Percentiles rank a stretch among this genome's conserved stretches.
Conservation (phyloP, 2,113 vertebrate species). For the Calyptommatus sinebrachiatus region DNA sequence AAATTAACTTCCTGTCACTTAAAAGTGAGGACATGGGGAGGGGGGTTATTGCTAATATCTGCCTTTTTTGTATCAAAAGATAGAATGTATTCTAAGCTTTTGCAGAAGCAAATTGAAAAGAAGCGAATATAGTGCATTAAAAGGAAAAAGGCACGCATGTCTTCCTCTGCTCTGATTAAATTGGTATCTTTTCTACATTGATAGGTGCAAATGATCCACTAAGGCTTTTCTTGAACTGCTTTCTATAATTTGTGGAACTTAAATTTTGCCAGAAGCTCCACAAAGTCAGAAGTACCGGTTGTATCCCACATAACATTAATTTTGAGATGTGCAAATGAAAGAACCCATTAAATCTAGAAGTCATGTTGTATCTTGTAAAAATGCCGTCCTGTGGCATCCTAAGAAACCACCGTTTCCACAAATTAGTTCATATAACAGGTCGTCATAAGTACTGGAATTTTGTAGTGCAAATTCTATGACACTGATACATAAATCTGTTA, state of each 20-base stretch:
- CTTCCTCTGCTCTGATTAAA: neutral
- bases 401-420: no score
- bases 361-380: neutral
- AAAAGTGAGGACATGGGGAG: slow-evolving; percentile 44
- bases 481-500: neutral
- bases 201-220: neutral
- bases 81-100: slow-evolving; percentile 14
- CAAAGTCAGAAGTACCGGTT: neutral
- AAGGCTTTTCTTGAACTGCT: neutral
- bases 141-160: neutral
- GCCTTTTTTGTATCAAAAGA: neutral
- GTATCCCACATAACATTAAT: neutral
- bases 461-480: no score
- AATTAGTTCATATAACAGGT: no score
- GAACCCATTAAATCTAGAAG: neutral
- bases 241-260: neutral
- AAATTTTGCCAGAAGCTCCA: neutral
- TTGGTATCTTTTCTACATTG: slow-evolving; percentile 5
- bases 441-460: no score
- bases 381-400: neutral
- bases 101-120: neutral
- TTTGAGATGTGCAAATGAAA: neutral
- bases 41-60: slow-evolving; percentile 22
- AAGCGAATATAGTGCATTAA: neutral
- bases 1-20: slow-evolving; percentile 66